Evolutionary conservation across 2,797 vertebrate genomes (phyloP).

Genomic region (Xiphorhynchus erythropygius): DNA sequence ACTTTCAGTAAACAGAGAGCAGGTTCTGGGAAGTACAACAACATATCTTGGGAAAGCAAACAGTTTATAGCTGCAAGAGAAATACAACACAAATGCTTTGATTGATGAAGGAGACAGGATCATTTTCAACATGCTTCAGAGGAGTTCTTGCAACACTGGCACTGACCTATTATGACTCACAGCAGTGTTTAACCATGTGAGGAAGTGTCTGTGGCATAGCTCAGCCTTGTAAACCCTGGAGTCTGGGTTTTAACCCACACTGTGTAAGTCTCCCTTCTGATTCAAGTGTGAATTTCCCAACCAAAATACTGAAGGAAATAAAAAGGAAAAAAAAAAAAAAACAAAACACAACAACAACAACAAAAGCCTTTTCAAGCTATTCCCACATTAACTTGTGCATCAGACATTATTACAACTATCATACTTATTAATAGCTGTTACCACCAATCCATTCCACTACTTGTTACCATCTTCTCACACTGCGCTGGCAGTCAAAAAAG

Average conservation of each 20-base stretch:
- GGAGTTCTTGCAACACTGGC: not conserved
- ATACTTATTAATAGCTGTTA: not conserved
- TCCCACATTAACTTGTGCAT: not conserved
- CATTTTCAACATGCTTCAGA: not conserved
- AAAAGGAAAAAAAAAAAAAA: not conserved
- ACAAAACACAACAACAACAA: not conserved
- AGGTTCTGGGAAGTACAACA: slow-evolving; percentile 6
- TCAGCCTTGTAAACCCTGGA: not conserved
- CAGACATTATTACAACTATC: not conserved
- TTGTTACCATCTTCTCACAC: not conserved
- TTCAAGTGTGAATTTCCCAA: not conserved
- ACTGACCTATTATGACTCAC: not conserved
- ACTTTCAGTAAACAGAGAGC: slow-evolving; percentile 26
- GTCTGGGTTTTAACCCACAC: not conserved
- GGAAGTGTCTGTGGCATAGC: not conserved
- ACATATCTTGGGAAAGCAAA: slow-evolving; percentile 30
- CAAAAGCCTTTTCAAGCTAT: not conserved
- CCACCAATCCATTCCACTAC: not conserved
- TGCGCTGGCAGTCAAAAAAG: not conserved
- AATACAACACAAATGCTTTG: not conserved
- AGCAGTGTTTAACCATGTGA: not conserved
- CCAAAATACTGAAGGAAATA: not conserved
- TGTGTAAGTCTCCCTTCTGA: not conserved
- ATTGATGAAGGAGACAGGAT: not conserved
- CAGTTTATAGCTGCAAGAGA: not conserved